These are phyloP conservation scores for Aelia acuminata DNA, from an alignment of 2,888 invertebrate species.

Conservation along the genomic window DNA sequence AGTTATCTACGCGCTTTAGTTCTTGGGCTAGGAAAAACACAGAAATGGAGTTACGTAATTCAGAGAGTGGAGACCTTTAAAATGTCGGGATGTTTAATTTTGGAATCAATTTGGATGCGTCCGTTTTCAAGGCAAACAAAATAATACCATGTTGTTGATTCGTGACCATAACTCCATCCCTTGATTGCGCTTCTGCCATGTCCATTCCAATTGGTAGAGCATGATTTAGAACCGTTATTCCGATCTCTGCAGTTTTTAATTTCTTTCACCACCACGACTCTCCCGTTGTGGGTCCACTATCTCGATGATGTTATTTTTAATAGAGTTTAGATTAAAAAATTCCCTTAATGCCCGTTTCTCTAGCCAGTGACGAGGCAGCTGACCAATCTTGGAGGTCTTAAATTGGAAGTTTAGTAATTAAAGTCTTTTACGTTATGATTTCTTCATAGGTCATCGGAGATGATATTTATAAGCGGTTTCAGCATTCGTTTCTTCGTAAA, in stretches of 20 bases:
- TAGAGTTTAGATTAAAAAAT: constrained; percentile 24
- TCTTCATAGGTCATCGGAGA: not conserved
- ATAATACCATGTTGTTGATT: constrained; percentile 19
- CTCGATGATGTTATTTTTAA: constrained; percentile 24
- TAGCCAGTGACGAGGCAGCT: not conserved
- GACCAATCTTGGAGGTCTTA: not conserved
- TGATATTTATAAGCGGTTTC: not conserved
- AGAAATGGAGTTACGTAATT: not conserved
- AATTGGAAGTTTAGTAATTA: constrained; percentile 12
- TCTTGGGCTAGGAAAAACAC: not conserved
- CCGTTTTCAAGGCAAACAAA: constrained; percentile 5
- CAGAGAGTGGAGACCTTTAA: constrained; percentile 2
- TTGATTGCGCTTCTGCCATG: constrained; percentile 12
- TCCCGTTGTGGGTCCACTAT: constrained; percentile 35
- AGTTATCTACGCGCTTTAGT: not conserved
- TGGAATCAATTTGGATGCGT: not conserved
- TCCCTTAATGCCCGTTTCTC: not conserved
- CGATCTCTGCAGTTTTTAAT: constrained; percentile 33
- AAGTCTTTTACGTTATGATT: constrained; percentile 9
- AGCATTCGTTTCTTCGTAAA: not conserved
- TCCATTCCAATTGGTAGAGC: constrained; percentile 31
- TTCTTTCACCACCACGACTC: constrained; percentile 43
- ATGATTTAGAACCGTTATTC: constrained; percentile 15
- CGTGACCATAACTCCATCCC: constrained; percentile 40
- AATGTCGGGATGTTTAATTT: constrained; percentile 25